These are phyloP conservation scores for Bradypodion pumilum DNA, from an alignment of 2,797 vertebrate species.

Conservation along the genomic window DNA sequence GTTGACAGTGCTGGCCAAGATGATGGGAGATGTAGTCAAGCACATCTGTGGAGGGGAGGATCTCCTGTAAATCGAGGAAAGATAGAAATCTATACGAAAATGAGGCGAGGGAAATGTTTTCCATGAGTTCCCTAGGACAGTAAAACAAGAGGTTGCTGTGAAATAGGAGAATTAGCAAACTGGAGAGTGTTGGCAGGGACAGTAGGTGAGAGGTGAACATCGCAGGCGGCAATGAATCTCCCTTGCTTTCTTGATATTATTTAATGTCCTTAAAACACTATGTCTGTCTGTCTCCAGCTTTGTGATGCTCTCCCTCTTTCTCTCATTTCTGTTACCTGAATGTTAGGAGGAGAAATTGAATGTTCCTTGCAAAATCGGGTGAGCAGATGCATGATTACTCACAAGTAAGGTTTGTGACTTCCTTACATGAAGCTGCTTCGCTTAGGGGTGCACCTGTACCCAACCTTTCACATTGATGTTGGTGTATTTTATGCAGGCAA, in stretches of 20 bases:
- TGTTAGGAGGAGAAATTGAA: too few relatives aligned
- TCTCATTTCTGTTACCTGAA: background rate
- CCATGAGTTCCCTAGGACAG: too few relatives aligned
- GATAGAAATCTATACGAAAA: too few relatives aligned
- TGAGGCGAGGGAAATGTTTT: background rate
- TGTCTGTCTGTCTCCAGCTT: background rate
- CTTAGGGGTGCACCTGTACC: background rate
- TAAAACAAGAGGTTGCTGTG: too few relatives aligned
- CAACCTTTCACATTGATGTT: background rate
- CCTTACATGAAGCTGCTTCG: background rate
- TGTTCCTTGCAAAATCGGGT: background rate
- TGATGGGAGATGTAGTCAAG: background rate
- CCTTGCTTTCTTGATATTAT: background rate
- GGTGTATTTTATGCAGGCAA: background rate
- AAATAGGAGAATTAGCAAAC: background rate
- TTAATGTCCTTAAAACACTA: background rate
- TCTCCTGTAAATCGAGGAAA: too few relatives aligned
- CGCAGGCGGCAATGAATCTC: background rate
- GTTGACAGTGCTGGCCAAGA: background rate
- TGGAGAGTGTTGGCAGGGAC: background rate
- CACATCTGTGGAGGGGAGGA: too few relatives aligned
- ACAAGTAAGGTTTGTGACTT: background rate
- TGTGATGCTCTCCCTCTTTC: background rate
- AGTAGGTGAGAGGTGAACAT: background rate
- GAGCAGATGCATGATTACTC: background rate